Percentiles rank a stretch among this genome's conserved stretches.
Conservation (phyloP, 1,140 invertebrate species). For the Cotesia chilonis region DNA sequence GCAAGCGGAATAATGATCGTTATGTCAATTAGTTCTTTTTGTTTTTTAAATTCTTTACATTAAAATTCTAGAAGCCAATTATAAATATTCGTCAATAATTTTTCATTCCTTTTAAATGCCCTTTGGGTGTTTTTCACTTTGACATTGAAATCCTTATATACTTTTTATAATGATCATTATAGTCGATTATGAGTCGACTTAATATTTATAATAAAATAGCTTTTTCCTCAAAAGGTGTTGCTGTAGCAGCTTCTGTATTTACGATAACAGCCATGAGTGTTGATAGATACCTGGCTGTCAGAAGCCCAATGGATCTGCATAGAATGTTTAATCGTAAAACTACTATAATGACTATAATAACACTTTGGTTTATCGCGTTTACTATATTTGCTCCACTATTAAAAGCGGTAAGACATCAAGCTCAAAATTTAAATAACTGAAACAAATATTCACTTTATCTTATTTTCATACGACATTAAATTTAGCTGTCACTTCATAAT, state of each 20-base stretch:
- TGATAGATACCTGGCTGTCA: slow-evolving; percentile 79
- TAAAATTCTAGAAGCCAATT: background rate
- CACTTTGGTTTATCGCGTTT: slow-evolving; percentile 74
- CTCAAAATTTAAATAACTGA: background rate
- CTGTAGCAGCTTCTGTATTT: slow-evolving; percentile 79
- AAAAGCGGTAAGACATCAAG: slow-evolving; percentile 58
- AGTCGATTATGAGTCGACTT: no score
- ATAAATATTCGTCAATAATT: background rate
- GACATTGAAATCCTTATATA: background rate
- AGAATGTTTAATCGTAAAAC: slow-evolving; percentile 74
- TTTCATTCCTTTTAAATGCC: background rate
- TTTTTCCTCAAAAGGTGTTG: slow-evolving; percentile 69
- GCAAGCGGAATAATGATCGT: slow-evolving; percentile 15
- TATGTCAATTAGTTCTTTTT: background rate
- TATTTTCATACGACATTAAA: no score
- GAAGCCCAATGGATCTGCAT: slow-evolving; percentile 75
- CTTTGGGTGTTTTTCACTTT: background rate
- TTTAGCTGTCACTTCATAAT: no score
- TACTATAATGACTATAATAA: slow-evolving; percentile 70
- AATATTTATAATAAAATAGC: no score
- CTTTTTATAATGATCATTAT: background rate
- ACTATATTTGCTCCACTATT: slow-evolving; percentile 75
- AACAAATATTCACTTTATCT: no score
- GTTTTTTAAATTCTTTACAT: background rate
- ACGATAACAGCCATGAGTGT: slow-evolving; percentile 82